These are phyloP conservation scores for Solea senegalensis DNA, from an alignment of 2,113 vertebrate species.

Conservation along the genomic window DNA sequence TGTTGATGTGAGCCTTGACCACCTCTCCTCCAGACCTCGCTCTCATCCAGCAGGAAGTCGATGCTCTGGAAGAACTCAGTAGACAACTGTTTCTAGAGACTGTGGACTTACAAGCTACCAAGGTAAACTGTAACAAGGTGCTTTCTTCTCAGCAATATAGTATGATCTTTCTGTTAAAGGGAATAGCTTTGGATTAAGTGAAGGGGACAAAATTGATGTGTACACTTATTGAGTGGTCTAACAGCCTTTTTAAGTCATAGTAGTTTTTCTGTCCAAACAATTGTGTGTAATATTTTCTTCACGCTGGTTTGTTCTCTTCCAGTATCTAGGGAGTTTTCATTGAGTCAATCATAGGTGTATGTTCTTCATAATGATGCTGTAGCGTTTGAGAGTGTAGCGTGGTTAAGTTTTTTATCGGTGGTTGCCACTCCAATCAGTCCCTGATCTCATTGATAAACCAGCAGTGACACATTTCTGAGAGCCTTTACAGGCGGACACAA, in stretches of 20 bases:
- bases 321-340: neutral
- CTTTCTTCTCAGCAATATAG: too few relatives aligned
- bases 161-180: too few relatives aligned
- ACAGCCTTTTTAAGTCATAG: too few relatives aligned
- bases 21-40: slow-evolving; percentile 86
- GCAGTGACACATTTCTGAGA: neutral
- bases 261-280: too few relatives aligned
- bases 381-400: neutral
- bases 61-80: slow-evolving; percentile 96
- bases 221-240: too few relatives aligned
- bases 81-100: slow-evolving; percentile 97
- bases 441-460: neutral
- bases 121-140: slow-evolving; percentile 78
- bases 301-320: too few relatives aligned
- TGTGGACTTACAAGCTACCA: slow-evolving; percentile 95
- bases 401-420: neutral
- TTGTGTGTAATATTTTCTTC: too few relatives aligned
- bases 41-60: slow-evolving; percentile 96
- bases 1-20: slow-evolving; percentile 56
- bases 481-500: neutral
- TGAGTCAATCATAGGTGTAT: neutral
- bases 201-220: too few relatives aligned
- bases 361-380: neutral
- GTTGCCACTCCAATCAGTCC: neutral
- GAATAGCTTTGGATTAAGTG: too few relatives aligned